These are phyloP conservation scores for Diaperis boleti DNA, from an alignment of 2,888 invertebrate species.

Conservation along the genomic window DNA sequence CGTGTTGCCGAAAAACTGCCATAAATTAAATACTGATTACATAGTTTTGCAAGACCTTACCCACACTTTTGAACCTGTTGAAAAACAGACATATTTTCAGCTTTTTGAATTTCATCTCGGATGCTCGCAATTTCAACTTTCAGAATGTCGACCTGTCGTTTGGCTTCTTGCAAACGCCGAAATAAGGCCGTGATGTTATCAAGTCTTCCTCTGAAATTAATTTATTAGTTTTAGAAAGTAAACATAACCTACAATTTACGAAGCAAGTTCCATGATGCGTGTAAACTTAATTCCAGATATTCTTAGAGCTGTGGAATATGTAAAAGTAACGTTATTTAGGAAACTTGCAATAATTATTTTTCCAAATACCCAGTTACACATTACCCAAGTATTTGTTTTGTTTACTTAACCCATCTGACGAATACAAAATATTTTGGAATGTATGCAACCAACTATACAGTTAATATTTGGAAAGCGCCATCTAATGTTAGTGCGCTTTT, in stretches of 20 bases:
- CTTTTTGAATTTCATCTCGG: neutral
- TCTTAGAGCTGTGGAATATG: too few species aligned
- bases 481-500: too few species aligned
- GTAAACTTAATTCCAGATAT: too few species aligned
- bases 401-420: too few species aligned
- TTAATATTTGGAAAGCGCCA: too few species aligned
- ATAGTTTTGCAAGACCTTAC: neutral
- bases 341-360: too few species aligned
- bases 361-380: too few species aligned
- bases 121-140: neutral
- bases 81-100: neutral
- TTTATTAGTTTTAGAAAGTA: neutral
- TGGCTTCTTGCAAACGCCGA: neutral
- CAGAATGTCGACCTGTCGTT: neutral
- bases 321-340: too few species aligned
- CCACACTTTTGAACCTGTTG: neutral
- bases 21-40: neutral
- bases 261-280: neutral
- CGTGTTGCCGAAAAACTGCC: neutral
- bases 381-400: too few species aligned
- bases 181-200: neutral
- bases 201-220: neutral
- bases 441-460: too few species aligned
- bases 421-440: too few species aligned
- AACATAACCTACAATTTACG: neutral